Percentiles rank a stretch among this genome's conserved stretches.
phyloP scores from a whole-genome alignment of 2,888 invertebrate genomes.

The Ormia ochracea region DNA sequence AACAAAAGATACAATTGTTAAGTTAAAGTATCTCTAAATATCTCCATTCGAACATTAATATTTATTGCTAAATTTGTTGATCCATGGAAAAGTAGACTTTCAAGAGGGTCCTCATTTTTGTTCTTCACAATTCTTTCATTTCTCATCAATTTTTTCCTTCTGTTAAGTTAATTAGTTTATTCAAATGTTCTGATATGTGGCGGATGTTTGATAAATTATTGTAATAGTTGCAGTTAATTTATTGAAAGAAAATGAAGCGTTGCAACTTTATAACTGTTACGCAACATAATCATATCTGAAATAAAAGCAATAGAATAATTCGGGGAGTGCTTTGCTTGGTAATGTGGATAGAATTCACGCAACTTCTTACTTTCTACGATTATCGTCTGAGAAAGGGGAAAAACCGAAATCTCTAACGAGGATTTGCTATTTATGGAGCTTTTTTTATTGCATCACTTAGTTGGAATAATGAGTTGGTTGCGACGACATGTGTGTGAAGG shows the following conservation, averaged over 20 bases:
- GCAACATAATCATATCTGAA: too few relatives aligned
- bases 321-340: too few relatives aligned
- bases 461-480: too few relatives aligned
- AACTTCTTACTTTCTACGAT: too few relatives aligned
- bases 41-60: slow-evolving; percentile 12
- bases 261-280: not conserved
- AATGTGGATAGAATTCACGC: too few relatives aligned
- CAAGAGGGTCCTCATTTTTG: not conserved
- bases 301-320: too few relatives aligned
- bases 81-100: not conserved
- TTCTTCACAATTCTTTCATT: not conserved
- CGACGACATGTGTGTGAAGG: too few relatives aligned
- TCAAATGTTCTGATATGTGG: not conserved
- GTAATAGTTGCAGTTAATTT: not conserved
- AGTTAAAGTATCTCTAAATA: slow-evolving; percentile 6
- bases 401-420: too few relatives aligned
- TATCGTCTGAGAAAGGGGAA: too few relatives aligned
- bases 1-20: slow-evolving; percentile 13
- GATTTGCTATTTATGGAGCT: too few relatives aligned
- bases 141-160: not conserved
- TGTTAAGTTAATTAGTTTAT: not conserved
- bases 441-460: too few relatives aligned
- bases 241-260: not conserved
- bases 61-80: not conserved
- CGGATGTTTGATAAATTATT: not conserved